Evolutionary conservation across 1,140 invertebrate genomes (phyloP).

Genomic region (Drosophila tsacasi): DNA sequence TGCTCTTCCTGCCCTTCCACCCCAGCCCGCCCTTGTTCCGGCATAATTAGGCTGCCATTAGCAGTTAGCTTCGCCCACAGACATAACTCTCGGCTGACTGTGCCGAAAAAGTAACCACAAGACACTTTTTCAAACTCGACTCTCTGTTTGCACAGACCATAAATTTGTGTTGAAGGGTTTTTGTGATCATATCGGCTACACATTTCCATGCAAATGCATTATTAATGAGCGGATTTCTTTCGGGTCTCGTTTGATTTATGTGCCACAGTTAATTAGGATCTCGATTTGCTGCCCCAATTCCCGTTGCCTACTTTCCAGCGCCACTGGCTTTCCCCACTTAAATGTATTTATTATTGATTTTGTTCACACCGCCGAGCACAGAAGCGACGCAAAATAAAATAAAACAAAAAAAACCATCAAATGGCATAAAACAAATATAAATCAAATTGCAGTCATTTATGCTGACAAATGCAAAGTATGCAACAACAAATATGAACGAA

Average conservation of each 20-base stretch:
- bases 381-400: background rate
- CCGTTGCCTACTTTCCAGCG: constrained; percentile 36
- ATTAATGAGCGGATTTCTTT: constrained; percentile 70
- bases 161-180: constrained; percentile 66
- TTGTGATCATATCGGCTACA: constrained; percentile 52
- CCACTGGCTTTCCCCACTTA: background rate
- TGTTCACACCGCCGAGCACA: constrained; percentile 3
- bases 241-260: constrained; percentile 65
- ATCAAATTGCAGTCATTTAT: constrained; percentile 52
- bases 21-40: constrained; percentile 1
- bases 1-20: no score
- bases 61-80: constrained; percentile 50
- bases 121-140: constrained; percentile 30
- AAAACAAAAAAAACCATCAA: background rate
- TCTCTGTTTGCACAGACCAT: constrained; percentile 48
- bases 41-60: constrained; percentile 82
- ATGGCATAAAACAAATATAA: constrained; percentile 35
- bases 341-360: constrained; percentile 38
- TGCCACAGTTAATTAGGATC: constrained; percentile 72
- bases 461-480: constrained; percentile 53
- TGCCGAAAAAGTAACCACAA: constrained; percentile 50
- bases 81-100: constrained; percentile 58
- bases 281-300: constrained; percentile 58
- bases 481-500: constrained; percentile 26
- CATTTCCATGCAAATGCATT: constrained; percentile 75